phyloP scores from a whole-genome alignment of 2,888 invertebrate genomes.

The Emmelina monodactyla region DNA sequence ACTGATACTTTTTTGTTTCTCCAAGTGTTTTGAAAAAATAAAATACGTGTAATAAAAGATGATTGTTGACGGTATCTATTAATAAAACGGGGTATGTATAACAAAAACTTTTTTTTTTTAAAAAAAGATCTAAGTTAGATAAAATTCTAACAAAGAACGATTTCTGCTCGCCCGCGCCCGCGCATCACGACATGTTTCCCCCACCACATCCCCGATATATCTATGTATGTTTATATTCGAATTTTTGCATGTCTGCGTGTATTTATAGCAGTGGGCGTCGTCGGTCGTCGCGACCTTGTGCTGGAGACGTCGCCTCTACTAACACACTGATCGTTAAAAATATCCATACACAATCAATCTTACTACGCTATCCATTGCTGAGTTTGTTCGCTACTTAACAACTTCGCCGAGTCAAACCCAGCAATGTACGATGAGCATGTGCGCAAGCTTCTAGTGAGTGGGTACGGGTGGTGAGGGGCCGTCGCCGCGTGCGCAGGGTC shows the following conservation, averaged over 20 bases:
- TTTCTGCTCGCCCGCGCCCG: too few species aligned
- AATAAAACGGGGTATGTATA: too few species aligned
- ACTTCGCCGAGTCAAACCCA: conserved; percentile 2
- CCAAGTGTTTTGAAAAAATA: too few species aligned
- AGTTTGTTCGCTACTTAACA: conserved; percentile 3
- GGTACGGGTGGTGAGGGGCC: conserved; percentile 18
- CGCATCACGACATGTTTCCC: too few species aligned
- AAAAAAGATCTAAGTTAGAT: too few species aligned
- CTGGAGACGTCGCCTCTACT: conserved; percentile 32
- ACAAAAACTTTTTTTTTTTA: too few species aligned
- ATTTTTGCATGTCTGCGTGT: conserved; percentile 59
- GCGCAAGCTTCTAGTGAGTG: conserved; percentile 6
- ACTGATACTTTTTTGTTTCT: too few species aligned
- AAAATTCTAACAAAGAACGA: too few species aligned
- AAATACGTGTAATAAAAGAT: too few species aligned
- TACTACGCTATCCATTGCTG: conserved; percentile 19
- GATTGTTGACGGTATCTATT: too few species aligned
- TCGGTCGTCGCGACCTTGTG: conserved; percentile 54
- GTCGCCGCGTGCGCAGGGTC: conserved; percentile 38
- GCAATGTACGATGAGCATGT: conserved; percentile 19
- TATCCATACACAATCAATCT: not conserved
- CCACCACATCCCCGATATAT: too few species aligned
- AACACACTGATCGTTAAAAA: not conserved
- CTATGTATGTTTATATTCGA: conserved; percentile 33
- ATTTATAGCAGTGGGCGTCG: conserved; percentile 54